phyloP scores from a whole-genome alignment of 1,140 invertebrate genomes.

The Leguminivora glycinivorella region DNA sequence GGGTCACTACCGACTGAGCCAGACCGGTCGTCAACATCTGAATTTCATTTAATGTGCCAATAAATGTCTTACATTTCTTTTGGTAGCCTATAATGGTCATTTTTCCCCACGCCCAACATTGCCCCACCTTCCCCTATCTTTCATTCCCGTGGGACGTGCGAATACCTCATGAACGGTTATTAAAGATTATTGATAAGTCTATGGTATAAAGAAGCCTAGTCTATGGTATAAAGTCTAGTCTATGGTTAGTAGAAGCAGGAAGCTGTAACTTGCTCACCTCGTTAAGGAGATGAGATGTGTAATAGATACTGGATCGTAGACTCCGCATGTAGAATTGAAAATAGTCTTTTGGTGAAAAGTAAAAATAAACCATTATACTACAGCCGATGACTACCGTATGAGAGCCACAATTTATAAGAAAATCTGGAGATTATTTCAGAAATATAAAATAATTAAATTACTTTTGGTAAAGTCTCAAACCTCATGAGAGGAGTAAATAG shows the following conservation, averaged over 20 bases:
- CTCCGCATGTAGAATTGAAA: background rate
- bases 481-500: too few species aligned
- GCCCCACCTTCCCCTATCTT: background rate
- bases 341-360: too few species aligned
- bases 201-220: background rate
- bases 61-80: background rate
- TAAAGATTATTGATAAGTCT: constrained; percentile 2
- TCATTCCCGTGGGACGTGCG: background rate
- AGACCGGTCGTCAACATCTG: too few species aligned
- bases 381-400: too few species aligned
- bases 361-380: too few species aligned
- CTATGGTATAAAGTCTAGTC: background rate
- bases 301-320: background rate
- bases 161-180: background rate
- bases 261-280: background rate
- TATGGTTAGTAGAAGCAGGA: background rate
- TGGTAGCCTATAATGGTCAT: background rate
- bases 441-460: too few species aligned
- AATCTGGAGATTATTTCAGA: too few species aligned
- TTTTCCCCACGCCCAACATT: background rate
- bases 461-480: too few species aligned
- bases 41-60: too few species aligned
- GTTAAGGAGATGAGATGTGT: constrained; percentile 8
- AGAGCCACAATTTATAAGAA: too few species aligned
- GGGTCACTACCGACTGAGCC: too few species aligned